Conservation (phyloP, 2,797 vertebrate genomes). For the Propithecus deckenii region DNA sequence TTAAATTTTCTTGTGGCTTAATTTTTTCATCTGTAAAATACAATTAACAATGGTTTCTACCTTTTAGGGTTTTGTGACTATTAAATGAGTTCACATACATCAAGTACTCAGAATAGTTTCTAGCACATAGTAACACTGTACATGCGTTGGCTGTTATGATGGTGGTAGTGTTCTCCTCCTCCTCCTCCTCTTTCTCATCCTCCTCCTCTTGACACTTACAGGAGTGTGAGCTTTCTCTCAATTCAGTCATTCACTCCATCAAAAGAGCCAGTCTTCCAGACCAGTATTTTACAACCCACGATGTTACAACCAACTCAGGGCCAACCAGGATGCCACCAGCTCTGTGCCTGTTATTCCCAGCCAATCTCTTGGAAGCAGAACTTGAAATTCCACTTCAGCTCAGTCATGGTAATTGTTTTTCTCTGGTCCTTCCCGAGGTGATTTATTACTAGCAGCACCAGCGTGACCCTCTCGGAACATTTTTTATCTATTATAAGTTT, state of each 20-base stretch:
- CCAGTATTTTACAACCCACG: not conserved
- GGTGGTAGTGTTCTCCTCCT: not conserved
- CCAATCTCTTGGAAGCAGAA: not conserved
- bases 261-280: not conserved
- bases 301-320: not conserved
- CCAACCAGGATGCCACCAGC: not conserved
- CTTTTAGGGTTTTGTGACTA: not conserved
- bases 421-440: not conserved
- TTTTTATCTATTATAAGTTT: constrained; percentile 54
- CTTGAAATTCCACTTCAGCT: constrained; percentile 25
- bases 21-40: constrained; percentile 24
- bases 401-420: constrained; percentile 27
- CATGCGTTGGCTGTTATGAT: not conserved
- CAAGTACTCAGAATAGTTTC: not conserved
- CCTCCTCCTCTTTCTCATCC: not conserved
- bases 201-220: not conserved
- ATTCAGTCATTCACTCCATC: not conserved
- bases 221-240: not conserved
- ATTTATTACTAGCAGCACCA: constrained; percentile 38
- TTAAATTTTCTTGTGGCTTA: constrained; percentile 20
- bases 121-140: not conserved
- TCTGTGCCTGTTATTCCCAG: not conserved
- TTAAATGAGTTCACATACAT: not conserved
- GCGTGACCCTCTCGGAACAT: constrained; percentile 15
- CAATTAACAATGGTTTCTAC: not conserved